Conservation (phyloP, 2,888 invertebrate species). For the Habroteleia sp. region DNA sequence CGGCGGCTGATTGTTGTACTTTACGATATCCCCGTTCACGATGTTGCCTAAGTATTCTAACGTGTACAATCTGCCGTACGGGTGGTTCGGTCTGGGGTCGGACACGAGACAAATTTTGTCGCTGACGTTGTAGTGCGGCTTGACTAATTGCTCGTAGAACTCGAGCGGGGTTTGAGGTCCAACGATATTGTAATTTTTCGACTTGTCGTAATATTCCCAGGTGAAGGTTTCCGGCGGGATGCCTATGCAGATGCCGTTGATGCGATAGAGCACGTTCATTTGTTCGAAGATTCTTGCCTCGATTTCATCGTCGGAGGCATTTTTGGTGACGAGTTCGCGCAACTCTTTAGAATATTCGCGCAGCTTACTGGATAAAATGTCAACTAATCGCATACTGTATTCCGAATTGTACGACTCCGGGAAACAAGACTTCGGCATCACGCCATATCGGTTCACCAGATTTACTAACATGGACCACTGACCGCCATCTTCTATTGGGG, state of each 20-base stretch:
- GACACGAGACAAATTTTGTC: conserved; percentile 94
- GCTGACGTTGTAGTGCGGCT: conserved; percentile 89
- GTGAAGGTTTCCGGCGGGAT: conserved; percentile 90
- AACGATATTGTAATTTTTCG: conserved; percentile 87
- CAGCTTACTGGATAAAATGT: conserved; percentile 91
- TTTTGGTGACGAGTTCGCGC: conserved; percentile 84
- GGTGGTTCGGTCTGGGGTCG: conserved; percentile 90
- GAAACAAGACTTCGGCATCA: conserved; percentile 94
- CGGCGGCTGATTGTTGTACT: conserved; percentile 94
- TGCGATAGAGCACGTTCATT: conserved; percentile 89
- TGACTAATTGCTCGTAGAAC: conserved; percentile 90
- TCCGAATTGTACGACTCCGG: conserved; percentile 92
- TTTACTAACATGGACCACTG: conserved; percentile 97
- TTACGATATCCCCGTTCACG: conserved; percentile 88
- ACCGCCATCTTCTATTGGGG: conserved; percentile 92
- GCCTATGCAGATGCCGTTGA: conserved; percentile 92
- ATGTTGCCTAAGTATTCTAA: conserved; percentile 95
- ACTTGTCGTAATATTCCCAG: conserved; percentile 93
- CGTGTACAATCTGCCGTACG: conserved; percentile 91
- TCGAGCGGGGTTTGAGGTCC: conserved; percentile 90
- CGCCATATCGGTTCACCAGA: conserved; percentile 91
- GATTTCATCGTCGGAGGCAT: conserved; percentile 85
- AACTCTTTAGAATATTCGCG: conserved; percentile 90
- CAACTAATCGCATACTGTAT: conserved; percentile 88
- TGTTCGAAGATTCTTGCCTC: conserved; percentile 85